These are phyloP conservation scores for Lamprologus sp. DNA, from an alignment of 2,113 vertebrate species.

Conservation along the genomic window DNA sequence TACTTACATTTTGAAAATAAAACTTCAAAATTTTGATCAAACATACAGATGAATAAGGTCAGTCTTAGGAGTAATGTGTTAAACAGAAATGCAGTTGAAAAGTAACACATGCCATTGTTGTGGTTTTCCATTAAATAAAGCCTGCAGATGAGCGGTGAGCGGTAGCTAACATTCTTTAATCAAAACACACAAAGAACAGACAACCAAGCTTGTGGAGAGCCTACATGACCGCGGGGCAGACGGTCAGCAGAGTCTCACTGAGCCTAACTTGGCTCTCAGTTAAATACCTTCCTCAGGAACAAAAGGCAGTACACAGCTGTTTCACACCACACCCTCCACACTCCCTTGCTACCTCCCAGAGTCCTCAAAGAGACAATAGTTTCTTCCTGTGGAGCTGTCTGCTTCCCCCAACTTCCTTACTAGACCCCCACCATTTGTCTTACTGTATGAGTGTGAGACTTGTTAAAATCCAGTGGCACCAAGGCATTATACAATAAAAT, in stretches of 20 bases:
- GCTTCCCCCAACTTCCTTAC: too few relatives aligned
- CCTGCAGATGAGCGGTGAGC: not conserved
- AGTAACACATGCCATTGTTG: not conserved
- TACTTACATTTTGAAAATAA: not conserved
- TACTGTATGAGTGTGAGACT: too few relatives aligned
- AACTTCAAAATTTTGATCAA: not conserved
- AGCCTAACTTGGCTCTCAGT: not conserved
- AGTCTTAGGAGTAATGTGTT: not conserved
- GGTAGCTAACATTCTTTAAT: not conserved
- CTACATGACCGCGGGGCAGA: not conserved
- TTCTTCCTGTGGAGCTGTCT: too few relatives aligned
- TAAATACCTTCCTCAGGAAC: not conserved
- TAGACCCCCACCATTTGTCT: too few relatives aligned
- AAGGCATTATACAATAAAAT: too few relatives aligned
- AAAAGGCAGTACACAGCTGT: not conserved
- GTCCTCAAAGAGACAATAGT: too few relatives aligned
- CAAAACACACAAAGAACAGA: not conserved
- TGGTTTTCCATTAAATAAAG: not conserved
- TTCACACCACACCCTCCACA: not conserved
- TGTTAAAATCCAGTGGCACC: too few relatives aligned
- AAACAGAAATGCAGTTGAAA: not conserved
- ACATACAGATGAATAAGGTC: not conserved
- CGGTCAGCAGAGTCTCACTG: not conserved
- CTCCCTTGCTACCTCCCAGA: not conserved
- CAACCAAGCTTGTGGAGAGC: not conserved